These are phyloP conservation scores for Sarcophilus harrisii DNA, from an alignment of 2,797 vertebrate genomes.

Conservation along the genomic window DNA sequence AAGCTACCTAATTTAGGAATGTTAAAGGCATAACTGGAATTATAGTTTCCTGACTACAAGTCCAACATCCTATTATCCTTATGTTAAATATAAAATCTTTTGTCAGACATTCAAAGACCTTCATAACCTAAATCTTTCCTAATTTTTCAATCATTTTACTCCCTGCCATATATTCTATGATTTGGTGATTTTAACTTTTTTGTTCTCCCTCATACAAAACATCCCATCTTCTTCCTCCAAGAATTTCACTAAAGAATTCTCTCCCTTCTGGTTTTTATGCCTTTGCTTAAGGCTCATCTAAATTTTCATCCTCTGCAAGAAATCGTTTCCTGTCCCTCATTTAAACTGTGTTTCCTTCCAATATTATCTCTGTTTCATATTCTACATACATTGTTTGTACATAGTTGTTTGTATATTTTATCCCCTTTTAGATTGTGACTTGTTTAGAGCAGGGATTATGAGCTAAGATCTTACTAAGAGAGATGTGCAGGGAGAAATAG, in stretches of 20 bases:
- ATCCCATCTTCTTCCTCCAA: neutral
- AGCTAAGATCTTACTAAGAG: too few relatives aligned
- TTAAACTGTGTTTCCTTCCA: neutral
- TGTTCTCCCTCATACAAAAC: neutral
- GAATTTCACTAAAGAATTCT: neutral
- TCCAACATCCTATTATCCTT: neutral
- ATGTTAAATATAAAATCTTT: neutral
- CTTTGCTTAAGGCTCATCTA: neutral
- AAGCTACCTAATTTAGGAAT: neutral
- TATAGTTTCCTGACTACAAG: neutral
- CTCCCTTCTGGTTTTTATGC: neutral
- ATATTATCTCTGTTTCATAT: neutral
- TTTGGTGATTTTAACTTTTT: neutral
- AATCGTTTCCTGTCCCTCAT: neutral
- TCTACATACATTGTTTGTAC: neutral
- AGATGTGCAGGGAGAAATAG: too few relatives aligned
- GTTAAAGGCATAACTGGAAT: neutral
- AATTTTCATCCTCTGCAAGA: neutral
- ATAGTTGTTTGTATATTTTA: neutral
- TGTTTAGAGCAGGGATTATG: neutral
- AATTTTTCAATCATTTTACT: neutral
- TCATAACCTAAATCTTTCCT: neutral
- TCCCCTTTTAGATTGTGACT: neutral
- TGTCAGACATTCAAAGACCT: neutral
- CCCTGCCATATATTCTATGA: neutral